A percentile compares a stretch with the other conserved stretches of the same genome.
phyloP scores from a whole-genome alignment of 53 echinoderm and acorn worm species.

The Apostichopus leukothele region DNA sequence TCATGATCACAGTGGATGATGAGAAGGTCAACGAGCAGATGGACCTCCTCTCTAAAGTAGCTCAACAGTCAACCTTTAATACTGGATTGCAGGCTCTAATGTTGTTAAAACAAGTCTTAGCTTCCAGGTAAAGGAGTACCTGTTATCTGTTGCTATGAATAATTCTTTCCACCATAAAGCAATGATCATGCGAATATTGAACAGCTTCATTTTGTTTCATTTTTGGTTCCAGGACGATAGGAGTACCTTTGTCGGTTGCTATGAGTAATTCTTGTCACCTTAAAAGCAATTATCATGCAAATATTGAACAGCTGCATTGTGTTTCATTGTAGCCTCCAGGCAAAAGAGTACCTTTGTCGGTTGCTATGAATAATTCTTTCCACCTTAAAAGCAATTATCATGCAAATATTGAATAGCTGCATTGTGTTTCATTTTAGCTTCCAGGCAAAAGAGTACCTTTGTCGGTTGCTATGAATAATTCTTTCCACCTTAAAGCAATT shows the following conservation, averaged over 20 bases:
- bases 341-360: constrained; percentile 14
- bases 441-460: constrained; percentile 46
- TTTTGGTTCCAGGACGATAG: constrained; percentile 60
- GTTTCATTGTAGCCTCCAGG: constrained; percentile 61
- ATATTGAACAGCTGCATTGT: too few species aligned
- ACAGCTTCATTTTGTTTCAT: too few species aligned
- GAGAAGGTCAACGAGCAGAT: constrained; percentile 80
- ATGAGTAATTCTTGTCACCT: too few species aligned
- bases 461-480: too few species aligned
- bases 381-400: too few species aligned
- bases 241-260: background rate
- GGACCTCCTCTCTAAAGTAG: constrained; percentile 77
- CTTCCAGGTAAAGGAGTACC: constrained; percentile 61
- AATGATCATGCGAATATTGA: too few species aligned
- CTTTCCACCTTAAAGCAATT: too few species aligned
- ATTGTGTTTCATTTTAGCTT: background rate
- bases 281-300: too few species aligned
- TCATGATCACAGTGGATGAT: constrained; percentile 64
- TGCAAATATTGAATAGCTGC: too few species aligned
- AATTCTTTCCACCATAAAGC: too few species aligned
- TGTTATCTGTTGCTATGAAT: too few species aligned
- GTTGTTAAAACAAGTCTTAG: constrained; percentile 83
- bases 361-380: too few species aligned
- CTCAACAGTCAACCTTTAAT: constrained; percentile 81
- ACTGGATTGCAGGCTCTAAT: constrained; percentile 81